Conservation (phyloP, 1,140 invertebrate species). For the Drosophila yakuba region DNA sequence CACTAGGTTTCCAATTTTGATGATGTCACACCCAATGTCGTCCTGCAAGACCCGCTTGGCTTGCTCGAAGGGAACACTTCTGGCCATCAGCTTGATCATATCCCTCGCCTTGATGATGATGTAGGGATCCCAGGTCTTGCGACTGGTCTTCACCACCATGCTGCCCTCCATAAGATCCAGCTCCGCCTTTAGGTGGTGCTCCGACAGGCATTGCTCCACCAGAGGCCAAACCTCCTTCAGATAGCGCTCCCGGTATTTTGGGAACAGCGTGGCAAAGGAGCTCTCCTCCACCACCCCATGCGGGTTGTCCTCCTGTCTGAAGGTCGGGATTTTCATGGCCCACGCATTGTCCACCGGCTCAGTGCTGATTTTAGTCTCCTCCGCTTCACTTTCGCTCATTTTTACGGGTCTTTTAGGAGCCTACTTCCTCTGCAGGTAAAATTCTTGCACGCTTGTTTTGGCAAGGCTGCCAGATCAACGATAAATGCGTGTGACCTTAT, state of each 20-base stretch:
- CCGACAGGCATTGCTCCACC: constrained; percentile 93
- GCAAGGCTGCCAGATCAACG: neutral
- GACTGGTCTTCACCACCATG: constrained; percentile 97
- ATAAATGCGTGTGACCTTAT: neutral
- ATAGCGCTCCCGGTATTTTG: constrained; percentile 97
- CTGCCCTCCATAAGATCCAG: constrained; percentile 97
- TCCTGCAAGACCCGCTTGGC: constrained; percentile 94
- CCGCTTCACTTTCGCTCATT: constrained; percentile 74
- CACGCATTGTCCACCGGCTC: constrained; percentile 93
- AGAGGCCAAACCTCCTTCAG: constrained; percentile 98
- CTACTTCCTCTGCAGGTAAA: constrained; percentile 1
- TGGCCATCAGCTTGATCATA: constrained; percentile 96
- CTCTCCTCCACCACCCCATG: constrained; percentile 90
- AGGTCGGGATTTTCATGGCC: constrained; percentile 95
- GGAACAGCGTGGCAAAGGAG: constrained; percentile 90
- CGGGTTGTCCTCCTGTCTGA: constrained; percentile 96
- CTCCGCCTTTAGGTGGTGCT: constrained; percentile 94
- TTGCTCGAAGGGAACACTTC: constrained; percentile 99
- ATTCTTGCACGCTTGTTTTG: constrained; percentile 60
- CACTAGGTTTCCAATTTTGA: constrained; percentile 97
- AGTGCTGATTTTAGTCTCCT: constrained; percentile 57
- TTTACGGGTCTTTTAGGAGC: neutral
- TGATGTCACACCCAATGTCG: constrained; percentile 97
- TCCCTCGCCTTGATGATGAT: constrained; percentile 98
- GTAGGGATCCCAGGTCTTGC: constrained; percentile 99